Evolutionary conservation across 1,140 invertebrate genomes (phyloP), one percentile per base, ranked within the genome.

Genomic region (Lithobius niger): DNA sequence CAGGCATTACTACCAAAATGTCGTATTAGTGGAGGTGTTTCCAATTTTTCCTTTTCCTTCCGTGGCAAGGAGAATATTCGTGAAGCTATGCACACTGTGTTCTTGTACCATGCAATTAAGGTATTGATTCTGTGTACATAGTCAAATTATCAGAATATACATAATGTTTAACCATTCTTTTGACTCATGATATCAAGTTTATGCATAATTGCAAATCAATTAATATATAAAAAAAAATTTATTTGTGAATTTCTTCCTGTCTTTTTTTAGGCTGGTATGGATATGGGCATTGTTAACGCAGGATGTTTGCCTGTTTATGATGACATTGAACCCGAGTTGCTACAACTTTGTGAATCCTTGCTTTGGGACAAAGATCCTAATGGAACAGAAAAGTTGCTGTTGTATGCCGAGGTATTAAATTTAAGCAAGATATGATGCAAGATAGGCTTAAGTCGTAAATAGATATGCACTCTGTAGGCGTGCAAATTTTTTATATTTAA

Each of bases 1-100:
- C 57, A 77, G 74, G 63, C 67, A 61, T 69, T 64, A 43, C 71
- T 78, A 50, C 77, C 75, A 36, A 73, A 74, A 15, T 72, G 69
- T 54, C 62, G 74, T 59, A 70, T 81, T 10, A 79, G 76, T 66
- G 79, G 79, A 27, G 79, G 79, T 21, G 75, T 81, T 2, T 82
- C 79, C 13, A 81, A 81, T 61, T 74, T 81, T 55, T 79, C 77
- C 1, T 81, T 81, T 64, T 77, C 78, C n/a, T 81, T 81, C 63
- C 67, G 79, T 57, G 79, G 79, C 19, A 80, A 74, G 68, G 77
- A 81, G 27, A 44, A 62, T 10, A 71, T 81, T 18, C 66, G 79
- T 55, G 77, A 80, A 66, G 79, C 79, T 10, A 79, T 81, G 76
- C 79, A 81, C 64, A 75, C 74, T 55, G 77, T 79, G 0, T 80